A percentile compares a stretch with the other conserved stretches of the same genome.
Conservation (phyloP, 2,113 vertebrate genomes). For the Strigops habroptila region DNA sequence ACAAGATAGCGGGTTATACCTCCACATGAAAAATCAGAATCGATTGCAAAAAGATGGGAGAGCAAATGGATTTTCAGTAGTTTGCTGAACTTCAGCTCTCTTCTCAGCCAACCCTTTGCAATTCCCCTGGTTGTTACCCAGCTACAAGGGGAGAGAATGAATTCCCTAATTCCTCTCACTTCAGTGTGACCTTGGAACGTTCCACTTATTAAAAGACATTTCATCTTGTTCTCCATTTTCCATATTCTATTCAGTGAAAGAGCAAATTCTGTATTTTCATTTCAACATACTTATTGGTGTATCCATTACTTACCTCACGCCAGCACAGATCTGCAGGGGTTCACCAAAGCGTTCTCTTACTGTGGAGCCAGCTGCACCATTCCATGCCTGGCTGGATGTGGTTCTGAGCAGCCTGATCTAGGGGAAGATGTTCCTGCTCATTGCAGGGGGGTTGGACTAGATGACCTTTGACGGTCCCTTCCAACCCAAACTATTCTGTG, state of each 20-base stretch:
- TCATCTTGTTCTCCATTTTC: background rate
- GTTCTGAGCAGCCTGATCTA: background rate
- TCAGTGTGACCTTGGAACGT: background rate
- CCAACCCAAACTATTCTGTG: background rate
- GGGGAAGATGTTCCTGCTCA: background rate
- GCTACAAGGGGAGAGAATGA: background rate
- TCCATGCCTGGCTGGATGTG: background rate
- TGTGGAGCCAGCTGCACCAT: background rate
- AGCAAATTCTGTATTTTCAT: background rate
- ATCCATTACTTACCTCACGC: rapidly evolving
- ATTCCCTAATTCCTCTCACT: background rate
- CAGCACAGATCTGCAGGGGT: background rate
- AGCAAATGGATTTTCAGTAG: background rate
- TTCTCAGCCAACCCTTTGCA: background rate
- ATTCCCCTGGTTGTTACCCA: background rate
- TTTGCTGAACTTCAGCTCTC: background rate
- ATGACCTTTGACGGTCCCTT: background rate
- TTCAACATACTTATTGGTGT: background rate
- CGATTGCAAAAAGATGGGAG: background rate
- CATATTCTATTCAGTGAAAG: background rate
- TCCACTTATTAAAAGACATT: background rate
- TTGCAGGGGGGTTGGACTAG: background rate
- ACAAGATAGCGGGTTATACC: background rate
- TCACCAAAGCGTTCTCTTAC: background rate
- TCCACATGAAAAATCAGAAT: background rate